Percentiles rank a stretch among this genome's conserved stretches.
These are phyloP conservation scores for Catharus ustulatus DNA, from an alignment of 2,797 vertebrate species.

Conservation along the genomic window DNA sequence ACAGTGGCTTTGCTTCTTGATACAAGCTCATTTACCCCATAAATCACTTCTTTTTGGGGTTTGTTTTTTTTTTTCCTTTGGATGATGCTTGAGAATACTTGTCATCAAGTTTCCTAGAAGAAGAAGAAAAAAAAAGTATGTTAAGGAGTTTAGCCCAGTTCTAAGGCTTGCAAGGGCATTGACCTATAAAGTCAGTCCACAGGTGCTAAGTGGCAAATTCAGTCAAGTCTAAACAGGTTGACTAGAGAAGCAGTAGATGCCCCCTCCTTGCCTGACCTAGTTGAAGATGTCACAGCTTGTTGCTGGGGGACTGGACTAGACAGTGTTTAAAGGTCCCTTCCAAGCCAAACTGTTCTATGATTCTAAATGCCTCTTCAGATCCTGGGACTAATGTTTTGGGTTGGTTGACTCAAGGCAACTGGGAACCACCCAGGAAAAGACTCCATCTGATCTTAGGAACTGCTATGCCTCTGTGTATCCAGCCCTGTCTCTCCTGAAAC, in stretches of 20 bases:
- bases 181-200: neutral
- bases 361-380: neutral
- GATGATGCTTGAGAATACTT: neutral
- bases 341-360: neutral
- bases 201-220: neutral
- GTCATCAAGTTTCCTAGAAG: neutral
- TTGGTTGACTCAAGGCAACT: neutral
- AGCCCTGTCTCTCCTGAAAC: neutral
- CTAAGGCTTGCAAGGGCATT: neutral
- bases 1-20: neutral
- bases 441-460: neutral
- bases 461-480: neutral
- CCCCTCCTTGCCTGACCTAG: neutral
- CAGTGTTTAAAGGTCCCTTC: neutral
- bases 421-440: neutral
- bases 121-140: neutral
- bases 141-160: neutral
- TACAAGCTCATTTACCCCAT: neutral
- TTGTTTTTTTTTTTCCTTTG: neutral
- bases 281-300: neutral
- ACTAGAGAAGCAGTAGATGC: neutral
- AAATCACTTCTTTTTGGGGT: neutral
- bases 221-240: neutral
- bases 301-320: neutral
- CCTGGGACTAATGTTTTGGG: neutral